Percentiles rank a stretch among this genome's conserved stretches.
These are phyloP conservation scores for Malurus leucopterus DNA, from an alignment of 2,797 vertebrate species.

Conservation along the genomic window DNA sequence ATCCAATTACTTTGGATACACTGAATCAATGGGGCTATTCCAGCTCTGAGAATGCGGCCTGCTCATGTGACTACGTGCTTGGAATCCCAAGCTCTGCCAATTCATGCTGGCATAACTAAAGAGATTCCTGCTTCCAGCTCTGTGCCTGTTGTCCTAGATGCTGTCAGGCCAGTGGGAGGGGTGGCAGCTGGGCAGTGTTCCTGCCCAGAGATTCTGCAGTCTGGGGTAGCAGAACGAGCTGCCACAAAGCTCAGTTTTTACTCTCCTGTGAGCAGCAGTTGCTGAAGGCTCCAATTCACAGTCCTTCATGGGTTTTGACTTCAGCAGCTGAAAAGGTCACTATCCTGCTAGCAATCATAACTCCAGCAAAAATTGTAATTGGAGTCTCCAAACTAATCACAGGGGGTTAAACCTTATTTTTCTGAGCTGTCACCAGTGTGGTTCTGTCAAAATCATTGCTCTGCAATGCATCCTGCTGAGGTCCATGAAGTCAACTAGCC, in stretches of 20 bases:
- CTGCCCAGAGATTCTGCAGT: neutral
- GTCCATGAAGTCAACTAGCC: neutral
- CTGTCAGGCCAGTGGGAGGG: neutral
- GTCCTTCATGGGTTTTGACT: neutral
- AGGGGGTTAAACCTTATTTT: neutral
- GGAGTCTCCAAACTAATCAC: neutral
- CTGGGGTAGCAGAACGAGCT: neutral
- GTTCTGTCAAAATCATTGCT: neutral
- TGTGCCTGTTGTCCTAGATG: neutral
- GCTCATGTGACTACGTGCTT: constrained; percentile 18
- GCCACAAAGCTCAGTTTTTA: neutral
- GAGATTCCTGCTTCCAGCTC: neutral
- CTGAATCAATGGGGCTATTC: constrained; percentile 34
- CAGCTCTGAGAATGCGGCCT: constrained; percentile 7
- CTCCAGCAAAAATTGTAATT: neutral
- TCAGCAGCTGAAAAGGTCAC: neutral
- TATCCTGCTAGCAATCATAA: neutral
- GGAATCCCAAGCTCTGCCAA: constrained; percentile 41
- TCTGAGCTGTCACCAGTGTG: neutral
- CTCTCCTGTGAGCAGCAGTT: neutral
- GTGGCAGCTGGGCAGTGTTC: neutral
- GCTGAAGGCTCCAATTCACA: neutral
- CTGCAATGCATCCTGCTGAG: neutral
- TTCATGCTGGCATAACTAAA: constrained; percentile 4
- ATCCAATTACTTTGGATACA: constrained; percentile 21